Conservation (phyloP, 2,888 invertebrate genomes). For the Megalurothrips usitatus region DNA sequence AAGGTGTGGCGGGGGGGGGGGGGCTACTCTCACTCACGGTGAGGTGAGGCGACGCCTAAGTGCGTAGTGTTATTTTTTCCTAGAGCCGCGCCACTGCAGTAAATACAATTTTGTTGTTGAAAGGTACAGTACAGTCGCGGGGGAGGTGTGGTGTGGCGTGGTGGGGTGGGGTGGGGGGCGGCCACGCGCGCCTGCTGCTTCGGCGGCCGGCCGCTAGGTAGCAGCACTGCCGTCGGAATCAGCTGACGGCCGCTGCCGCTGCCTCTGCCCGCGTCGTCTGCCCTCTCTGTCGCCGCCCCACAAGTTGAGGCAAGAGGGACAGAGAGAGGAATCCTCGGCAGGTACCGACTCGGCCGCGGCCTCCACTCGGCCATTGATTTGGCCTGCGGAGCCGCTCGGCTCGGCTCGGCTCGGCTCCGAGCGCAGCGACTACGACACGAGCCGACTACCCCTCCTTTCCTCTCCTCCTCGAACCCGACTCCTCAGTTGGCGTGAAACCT, state of each 20-base stretch:
- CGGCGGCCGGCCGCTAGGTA: neutral
- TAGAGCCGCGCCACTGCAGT: neutral
- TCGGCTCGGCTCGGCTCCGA: neutral
- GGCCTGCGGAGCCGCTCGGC: neutral
- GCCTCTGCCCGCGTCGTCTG: neutral
- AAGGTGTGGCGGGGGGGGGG: too few relatives aligned
- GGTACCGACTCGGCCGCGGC: neutral
- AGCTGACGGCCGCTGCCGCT: conserved; percentile 1
- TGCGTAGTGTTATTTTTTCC: too few relatives aligned
- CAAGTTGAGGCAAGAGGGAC: neutral
- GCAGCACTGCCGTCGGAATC: neutral
- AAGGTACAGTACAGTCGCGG: neutral
- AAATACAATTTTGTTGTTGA: neutral
- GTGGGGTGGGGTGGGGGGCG: neutral
- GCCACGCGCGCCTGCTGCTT: neutral
- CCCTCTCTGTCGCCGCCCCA: neutral
- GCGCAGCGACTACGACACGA: too few relatives aligned
- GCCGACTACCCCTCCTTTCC: too few relatives aligned
- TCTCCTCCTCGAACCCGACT: too few relatives aligned
- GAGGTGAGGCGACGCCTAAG: too few relatives aligned
- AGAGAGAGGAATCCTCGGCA: neutral
- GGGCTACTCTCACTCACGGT: too few relatives aligned
- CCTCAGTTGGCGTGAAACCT: neutral
- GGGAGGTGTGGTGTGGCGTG: neutral
- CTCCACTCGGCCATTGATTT: conserved; percentile 7